These are phyloP conservation scores for Ondatra zibethicus DNA, from an alignment of 2,113 vertebrate species.

Conservation along the genomic window DNA sequence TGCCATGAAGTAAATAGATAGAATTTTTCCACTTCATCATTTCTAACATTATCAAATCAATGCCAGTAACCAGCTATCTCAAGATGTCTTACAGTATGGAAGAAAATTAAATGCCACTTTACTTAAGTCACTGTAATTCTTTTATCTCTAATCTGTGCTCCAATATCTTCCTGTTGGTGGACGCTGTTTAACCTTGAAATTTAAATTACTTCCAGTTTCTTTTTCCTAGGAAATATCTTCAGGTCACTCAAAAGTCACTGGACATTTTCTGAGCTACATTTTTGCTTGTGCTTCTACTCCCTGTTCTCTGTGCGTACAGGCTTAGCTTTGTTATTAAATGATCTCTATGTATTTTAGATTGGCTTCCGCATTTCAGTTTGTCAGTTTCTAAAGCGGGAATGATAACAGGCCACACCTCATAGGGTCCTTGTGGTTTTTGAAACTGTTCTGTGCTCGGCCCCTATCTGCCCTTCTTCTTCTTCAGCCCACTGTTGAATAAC, in stretches of 20 bases:
- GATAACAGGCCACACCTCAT: not conserved
- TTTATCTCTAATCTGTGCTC: not conserved
- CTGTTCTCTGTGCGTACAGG: not conserved
- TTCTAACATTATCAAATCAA: not conserved
- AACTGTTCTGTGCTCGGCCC: not conserved
- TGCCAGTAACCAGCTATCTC: not conserved
- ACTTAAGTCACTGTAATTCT: not conserved
- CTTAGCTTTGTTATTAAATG: conserved; percentile 16
- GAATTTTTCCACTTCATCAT: not conserved
- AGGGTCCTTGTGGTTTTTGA: not conserved
- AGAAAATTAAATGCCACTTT: not conserved
- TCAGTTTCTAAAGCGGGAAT: not conserved
- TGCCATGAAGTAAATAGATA: not conserved
- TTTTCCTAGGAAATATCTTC: not conserved
- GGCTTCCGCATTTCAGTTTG: not conserved
- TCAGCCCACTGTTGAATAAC: not conserved
- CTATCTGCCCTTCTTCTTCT: not conserved
- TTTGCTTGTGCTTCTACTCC: not conserved
- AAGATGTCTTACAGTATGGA: not conserved
- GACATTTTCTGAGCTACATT: not conserved
- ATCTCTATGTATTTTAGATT: conserved; percentile 26
- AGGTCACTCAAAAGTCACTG: not conserved
- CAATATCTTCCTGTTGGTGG: not conserved
- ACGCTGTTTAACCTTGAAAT: not conserved
- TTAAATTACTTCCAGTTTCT: not conserved